Base-by-base conservation (phyloP, 2,797 vertebrate species). In the Gallinago nigripennis region DNA sequence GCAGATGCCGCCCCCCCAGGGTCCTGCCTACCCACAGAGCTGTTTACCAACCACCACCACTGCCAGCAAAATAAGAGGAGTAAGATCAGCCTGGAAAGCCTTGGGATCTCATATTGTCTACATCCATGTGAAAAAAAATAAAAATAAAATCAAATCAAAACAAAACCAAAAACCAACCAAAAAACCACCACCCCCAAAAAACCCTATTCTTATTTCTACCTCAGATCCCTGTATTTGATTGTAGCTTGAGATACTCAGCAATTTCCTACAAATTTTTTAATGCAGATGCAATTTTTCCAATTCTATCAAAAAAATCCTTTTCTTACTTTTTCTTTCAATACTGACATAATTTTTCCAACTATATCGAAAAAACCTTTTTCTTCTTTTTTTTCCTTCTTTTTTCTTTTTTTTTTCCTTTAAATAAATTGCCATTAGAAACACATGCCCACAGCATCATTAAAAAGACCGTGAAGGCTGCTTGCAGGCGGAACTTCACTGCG, bases 1-100 rank as follows among this genome's bases (percentile, higher is more conserved):
- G 97, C 97, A 97, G 97, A 96, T 96, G 97, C 72, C 92, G 84
- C 82, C 98, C 97, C 37, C 97, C 97, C 79, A 75, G 96, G 88
- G 97, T 88, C 95, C 82, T 95, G 94, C 95, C 94, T 85, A 96
- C 94, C 58, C 95, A 97, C 64, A 89, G 96, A 85, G 96, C 92
- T 98, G 97, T 98, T 98, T 98, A 98, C 97, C 96, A 98, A 95
- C 92, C 92, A 97, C 92, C 91, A 92, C 45, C 88, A 95, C 41
- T 93, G 30, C 35, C 72, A 58, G 87, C 83, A 95, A 97, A 97
- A 96, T 54, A 95, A 95, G 77, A 84, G 90, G 92, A 95, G 71
- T 19, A 77, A 85, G 51, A 90, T 57, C 78, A 90, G 80, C 82
- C 86, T 92, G 78, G 37, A 90, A 82, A 75, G 28, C 92, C 86